Conservation (phyloP, 1,140 invertebrate genomes). For the fruit fly (Drosophila melanogaster) region Release_6_plus_ISO1_MT NT_033777.3:14587001-14587500, state of each 20-base stretch:
- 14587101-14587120: conserved; percentile 33
- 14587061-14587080: conserved; percentile 75
- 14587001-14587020: conserved; percentile 68
- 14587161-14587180: conserved; percentile 51
- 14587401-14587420: conserved; percentile 71
- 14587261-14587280: conserved; percentile 43
- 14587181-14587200: conserved; percentile 27
- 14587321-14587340: conserved; percentile 32
- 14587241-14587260: conserved; percentile 61
- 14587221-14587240: conserved; percentile 76
- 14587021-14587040: conserved; percentile 55
- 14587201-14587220: conserved; percentile 39
- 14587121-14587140: conserved; percentile 46
- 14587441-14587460: conserved; percentile 60
- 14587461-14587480: background rate
- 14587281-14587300: conserved; percentile 57
- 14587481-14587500: conserved; percentile 43
- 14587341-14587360: conserved; percentile 50
- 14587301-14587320: conserved; percentile 28
- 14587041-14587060: conserved; percentile 56
- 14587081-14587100: conserved; percentile 47
- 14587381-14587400: conserved; percentile 49
- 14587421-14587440: conserved; percentile 63
- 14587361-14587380: conserved; percentile 2
- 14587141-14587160: conserved; percentile 6